Evolutionary conservation across 2,888 invertebrate species (phyloP).

Genomic region (Physocephala rufipes): DNA sequence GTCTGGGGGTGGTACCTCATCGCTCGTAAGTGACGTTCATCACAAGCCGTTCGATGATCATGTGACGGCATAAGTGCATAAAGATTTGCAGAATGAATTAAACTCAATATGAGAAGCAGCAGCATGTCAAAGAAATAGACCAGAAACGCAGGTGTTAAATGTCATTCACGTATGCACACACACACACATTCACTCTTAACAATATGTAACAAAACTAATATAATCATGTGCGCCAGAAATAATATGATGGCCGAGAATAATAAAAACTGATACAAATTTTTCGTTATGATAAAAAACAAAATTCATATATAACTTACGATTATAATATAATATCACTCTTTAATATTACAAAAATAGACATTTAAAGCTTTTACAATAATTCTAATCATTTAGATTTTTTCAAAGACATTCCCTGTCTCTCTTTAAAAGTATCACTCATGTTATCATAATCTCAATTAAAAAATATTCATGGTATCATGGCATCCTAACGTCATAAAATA

Average conservation of each 20-base stretch:
- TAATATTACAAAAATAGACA: not conserved
- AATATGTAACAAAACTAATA: slow-evolving; percentile 22
- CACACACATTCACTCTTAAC: slow-evolving; percentile 33
- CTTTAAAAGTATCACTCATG: too few species aligned
- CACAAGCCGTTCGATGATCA: slow-evolving; percentile 37
- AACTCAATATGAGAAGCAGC: slow-evolving; percentile 32
- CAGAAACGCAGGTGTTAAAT: not conserved
- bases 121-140: slow-evolving; percentile 20
- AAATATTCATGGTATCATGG: too few species aligned
- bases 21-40: slow-evolving; percentile 50
- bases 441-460: too few species aligned
- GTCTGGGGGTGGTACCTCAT: slow-evolving; percentile 66
- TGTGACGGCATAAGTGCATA: slow-evolving; percentile 27
- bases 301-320: slow-evolving; percentile 5
- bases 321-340: slow-evolving; percentile 21
- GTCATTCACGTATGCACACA: not conserved
- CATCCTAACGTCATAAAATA: too few species aligned
- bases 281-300: slow-evolving; percentile 41
- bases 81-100: slow-evolving; percentile 17
- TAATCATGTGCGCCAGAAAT: slow-evolving; percentile 20
- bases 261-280: slow-evolving; percentile 20
- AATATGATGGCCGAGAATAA: slow-evolving; percentile 18
- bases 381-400: not conserved
- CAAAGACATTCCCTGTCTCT: too few species aligned
- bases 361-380: slow-evolving; percentile 11